Evolutionary conservation across 1,140 invertebrate species (phyloP).

Genomic region (Carcinoscorpius rotundicauda): DNA sequence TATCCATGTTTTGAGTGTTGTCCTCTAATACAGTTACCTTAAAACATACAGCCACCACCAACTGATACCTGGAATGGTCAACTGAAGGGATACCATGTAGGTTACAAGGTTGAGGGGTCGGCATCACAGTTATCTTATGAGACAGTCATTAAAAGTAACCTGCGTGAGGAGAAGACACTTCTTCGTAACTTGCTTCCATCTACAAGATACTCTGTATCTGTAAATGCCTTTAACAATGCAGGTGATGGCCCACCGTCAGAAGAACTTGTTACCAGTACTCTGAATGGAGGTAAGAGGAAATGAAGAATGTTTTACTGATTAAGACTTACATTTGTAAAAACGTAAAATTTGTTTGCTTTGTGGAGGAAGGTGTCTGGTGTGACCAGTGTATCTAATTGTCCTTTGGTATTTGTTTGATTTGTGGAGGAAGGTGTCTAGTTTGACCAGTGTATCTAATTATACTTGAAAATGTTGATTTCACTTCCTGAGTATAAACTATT

Average conservation of each 20-base stretch:
- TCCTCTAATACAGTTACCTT: neutral
- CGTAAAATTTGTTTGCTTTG: no score
- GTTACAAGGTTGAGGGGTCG: constrained; percentile 63
- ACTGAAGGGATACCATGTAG: constrained; percentile 66
- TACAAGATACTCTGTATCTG: constrained; percentile 25
- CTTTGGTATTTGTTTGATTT: no score
- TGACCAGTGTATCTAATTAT: no score
- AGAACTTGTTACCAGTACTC: constrained; percentile 21
- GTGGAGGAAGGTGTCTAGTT: no score
- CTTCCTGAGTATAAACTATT: no score
- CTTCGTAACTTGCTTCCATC: constrained; percentile 21
- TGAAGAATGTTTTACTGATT: no score
- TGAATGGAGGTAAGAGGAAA: constrained; percentile 18
- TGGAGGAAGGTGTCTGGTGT: no score
- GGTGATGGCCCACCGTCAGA: constrained; percentile 25
- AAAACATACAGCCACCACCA: constrained; percentile 46
- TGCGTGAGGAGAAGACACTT: constrained; percentile 21
- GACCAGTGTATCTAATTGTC: no score
- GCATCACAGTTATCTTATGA: constrained; percentile 10
- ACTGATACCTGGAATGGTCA: constrained; percentile 85
- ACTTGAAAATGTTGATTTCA: no score
- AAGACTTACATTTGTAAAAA: no score
- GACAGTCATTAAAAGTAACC: constrained; percentile 8
- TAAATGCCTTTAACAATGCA: constrained; percentile 25
- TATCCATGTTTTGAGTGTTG: neutral